Evolutionary conservation across 2,888 invertebrate species (phyloP), one percentile per base, ranked within the genome.

Genomic region (Octonoba sinensis): DNA sequence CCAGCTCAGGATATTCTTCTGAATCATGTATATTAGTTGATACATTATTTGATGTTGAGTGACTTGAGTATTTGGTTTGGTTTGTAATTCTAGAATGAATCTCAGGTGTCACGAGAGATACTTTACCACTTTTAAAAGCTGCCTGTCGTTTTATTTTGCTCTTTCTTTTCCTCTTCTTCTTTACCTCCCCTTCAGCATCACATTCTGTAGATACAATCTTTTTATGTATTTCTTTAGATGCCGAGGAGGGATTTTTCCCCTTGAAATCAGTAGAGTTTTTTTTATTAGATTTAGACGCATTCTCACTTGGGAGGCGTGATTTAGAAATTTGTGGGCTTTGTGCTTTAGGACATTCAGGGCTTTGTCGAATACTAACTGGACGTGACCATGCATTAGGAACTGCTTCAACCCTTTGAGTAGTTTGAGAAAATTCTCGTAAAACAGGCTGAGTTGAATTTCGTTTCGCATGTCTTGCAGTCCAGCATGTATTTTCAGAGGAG

Each of bases 1-100:
- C 78, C 18, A 79, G 66, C 16, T 79, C 78, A 24, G 78, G 78
- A 72, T 79, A 79, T 44, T 79, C 78, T 56, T 79, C 72, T 18
- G 15, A 51, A 54, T 79, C 78, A 60, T 60, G 66, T 49, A 79
- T 67, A 67, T 79, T 66, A 3, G 46, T 54, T 3, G 46, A n/a
- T 46, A 46, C 12, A 51, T 36, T 66, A 44, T 59, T 16, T 46
- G 36, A 16, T 8, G 24, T n/a, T 13, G 59, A 51, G 1, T 56
- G 0, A 57, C 8, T 54, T 11, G 20, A 3, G 46, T 22, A 16
- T 54, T 24, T 79, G n/a, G 54, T n/a, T 27, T 72, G 78, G 16
- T 46, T 67, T 4, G 66, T 18, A 46, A 79, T 79, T 51, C 51
- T 79, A 3, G 66, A 67, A 79, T 67, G 72, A n/a, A 57, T 36